Evolutionary conservation across 2,888 invertebrate species (phyloP), one percentile per base, ranked within the genome.

Genomic region (Encarsia formosa): DNA sequence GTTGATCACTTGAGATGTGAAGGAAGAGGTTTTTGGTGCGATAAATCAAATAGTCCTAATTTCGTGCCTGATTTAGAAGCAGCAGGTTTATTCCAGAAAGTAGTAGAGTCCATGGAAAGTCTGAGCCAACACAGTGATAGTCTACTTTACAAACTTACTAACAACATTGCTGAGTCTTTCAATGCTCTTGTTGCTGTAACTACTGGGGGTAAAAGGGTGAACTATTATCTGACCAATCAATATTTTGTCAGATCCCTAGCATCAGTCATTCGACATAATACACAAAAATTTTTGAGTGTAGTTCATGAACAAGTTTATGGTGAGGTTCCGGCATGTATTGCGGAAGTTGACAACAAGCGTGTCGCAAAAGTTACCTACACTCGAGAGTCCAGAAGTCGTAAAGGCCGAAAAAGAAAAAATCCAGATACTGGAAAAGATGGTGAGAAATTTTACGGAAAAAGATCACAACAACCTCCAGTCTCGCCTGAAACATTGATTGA

Each of bases 61-160:
- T n/a, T n/a, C n/a, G n/a, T n/a, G n/a, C n/a, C n/a, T n/a, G n/a
- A n/a, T n/a, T n/a, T n/a, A n/a, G n/a, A n/a, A n/a, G n/a, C 0
- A 39, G n/a, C n/a, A n/a, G n/a, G n/a, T n/a, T n/a, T n/a, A n/a
- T n/a, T n/a, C n/a, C n/a, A n/a, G n/a, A n/a, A 49, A 8, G 40
- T 49, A 6, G 32, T 43, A 15, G 38, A 51, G 20, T 46, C 47
- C 4, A 44, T 57, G 2, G 19, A 24, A 2, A 18, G 45, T 22
- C 37, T 57, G 16, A 54, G 53, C 37, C 13, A 48, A 4, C 45
- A 58, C 37, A 54, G 54, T 5, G 48, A 53, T 3, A 62, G 62
- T 41, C 46, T 63, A 16, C 29, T 61, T 26, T n/a, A 38, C 6
- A 31, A 43, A 22, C 5, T 45, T 5, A 51, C 49, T 9, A 50